These are phyloP conservation scores for Peucedramus taeniatus DNA, from an alignment of 2,113 vertebrate genomes.

Conservation along the genomic window DNA sequence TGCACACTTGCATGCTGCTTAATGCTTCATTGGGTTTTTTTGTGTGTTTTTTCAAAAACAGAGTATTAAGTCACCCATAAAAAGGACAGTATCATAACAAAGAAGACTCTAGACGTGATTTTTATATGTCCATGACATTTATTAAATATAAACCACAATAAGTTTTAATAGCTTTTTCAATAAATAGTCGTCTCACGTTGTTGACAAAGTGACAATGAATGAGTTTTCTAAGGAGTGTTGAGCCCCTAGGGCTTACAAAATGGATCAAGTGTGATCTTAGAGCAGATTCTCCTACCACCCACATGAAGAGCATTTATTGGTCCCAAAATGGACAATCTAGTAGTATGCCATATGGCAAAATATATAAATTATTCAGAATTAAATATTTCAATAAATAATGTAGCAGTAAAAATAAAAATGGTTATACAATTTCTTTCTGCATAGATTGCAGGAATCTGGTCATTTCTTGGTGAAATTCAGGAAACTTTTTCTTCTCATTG, in stretches of 20 bases:
- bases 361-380: slow-evolving; percentile 68
- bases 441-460: neutral
- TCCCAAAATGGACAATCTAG: slow-evolving; percentile 3
- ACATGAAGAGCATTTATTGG: neutral
- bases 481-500: neutral
- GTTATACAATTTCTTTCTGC: slow-evolving; percentile 53
- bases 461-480: neutral
- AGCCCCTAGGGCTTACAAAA: slow-evolving; percentile 78
- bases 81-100: neutral
- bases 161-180: slow-evolving; percentile 15
- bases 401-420: slow-evolving; percentile 39
- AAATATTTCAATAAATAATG: slow-evolving; percentile 76
- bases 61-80: neutral
- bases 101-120: neutral
- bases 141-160: slow-evolving; percentile 17
- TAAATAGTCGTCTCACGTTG: slow-evolving; percentile 67
- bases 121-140: neutral
- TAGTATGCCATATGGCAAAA: slow-evolving; percentile 28
- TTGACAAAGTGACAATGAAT: neutral
- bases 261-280: slow-evolving; percentile 69
- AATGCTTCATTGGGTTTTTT: neutral
- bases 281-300: neutral
- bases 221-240: neutral
- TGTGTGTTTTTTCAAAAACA: neutral
- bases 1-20: neutral